Conservation (phyloP, 1,140 invertebrate genomes). For the Brachionus angularis region DNA sequence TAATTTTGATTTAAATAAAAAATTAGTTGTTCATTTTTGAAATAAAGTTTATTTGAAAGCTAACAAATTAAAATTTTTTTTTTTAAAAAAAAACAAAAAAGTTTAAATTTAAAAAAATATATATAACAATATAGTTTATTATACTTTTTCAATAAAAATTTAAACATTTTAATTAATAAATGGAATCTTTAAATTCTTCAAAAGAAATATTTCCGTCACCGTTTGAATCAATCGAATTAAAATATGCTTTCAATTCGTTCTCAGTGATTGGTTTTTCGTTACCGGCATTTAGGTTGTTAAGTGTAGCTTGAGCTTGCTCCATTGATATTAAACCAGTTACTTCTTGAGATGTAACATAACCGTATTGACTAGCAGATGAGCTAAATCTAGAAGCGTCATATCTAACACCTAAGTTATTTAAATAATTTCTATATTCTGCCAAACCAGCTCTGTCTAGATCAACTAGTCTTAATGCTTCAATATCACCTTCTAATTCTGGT, state of each 20-base stretch:
- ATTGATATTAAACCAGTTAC: not conserved
- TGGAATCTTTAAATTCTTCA: slow-evolving; percentile 29
- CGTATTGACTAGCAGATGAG: slow-evolving; percentile 22
- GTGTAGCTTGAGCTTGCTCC: not conserved
- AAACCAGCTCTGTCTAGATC: not conserved
- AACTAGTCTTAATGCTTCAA: slow-evolving; percentile 26
- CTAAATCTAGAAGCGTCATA: slow-evolving; percentile 19
- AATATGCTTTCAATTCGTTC: slow-evolving; percentile 26
- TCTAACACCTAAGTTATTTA: not conserved
- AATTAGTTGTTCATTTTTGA: too few relatives aligned
- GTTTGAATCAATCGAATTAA: slow-evolving; percentile 25
- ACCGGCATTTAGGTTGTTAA: slow-evolving; percentile 1
- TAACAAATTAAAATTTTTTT: too few relatives aligned
- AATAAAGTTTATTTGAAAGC: too few relatives aligned
- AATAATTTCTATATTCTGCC: not conserved
- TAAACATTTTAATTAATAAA: too few relatives aligned
- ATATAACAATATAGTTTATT: too few relatives aligned
- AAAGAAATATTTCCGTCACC: slow-evolving; percentile 8
- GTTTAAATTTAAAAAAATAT: too few relatives aligned
- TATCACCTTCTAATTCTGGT: slow-evolving; percentile 16
- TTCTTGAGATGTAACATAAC: not conserved
- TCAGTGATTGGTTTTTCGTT: slow-evolving; percentile 7
- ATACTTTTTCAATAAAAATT: too few relatives aligned
- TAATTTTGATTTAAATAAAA: too few relatives aligned
- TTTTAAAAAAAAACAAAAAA: too few relatives aligned